A percentile compares a stretch with the other conserved stretches of the same genome.
These are phyloP conservation scores for Columba janthina DNA, from an alignment of 2,113 vertebrate species.

Conservation along the genomic window DNA sequence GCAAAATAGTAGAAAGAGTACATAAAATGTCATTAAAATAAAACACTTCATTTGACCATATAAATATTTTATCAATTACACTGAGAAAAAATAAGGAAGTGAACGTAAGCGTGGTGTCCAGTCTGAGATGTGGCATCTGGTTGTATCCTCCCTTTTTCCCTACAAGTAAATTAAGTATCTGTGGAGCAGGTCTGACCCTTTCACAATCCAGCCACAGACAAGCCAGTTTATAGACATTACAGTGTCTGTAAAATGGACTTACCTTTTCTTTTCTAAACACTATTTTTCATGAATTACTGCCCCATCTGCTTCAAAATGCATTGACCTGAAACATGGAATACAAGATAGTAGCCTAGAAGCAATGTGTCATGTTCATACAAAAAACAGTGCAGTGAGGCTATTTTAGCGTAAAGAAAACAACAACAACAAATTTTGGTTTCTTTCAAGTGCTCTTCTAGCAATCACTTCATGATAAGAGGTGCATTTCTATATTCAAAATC, in stretches of 20 bases:
- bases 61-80: neutral
- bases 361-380: constrained; percentile 5
- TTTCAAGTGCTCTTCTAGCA: constrained; percentile 18
- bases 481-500: constrained; percentile 31
- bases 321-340: constrained; percentile 50
- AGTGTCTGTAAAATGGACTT: constrained; percentile 12
- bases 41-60: neutral
- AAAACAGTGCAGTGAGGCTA: neutral
- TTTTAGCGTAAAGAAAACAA: neutral
- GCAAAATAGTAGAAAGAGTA: neutral
- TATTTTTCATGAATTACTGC: constrained; percentile 61
- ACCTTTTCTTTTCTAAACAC: constrained; percentile 36
- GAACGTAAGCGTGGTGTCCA: neutral
- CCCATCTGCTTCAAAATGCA: constrained; percentile 62
- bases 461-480: constrained; percentile 30
- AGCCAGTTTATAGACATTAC: neutral
- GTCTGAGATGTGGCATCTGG: neutral
- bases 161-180: neutral
- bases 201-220: neutral
- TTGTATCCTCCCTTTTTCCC: neutral
- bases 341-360: constrained; percentile 31
- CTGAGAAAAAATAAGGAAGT: neutral
- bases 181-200: neutral
- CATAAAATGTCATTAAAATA: neutral
- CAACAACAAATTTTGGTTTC: neutral